These are phyloP conservation scores for Tichodroma muraria DNA, from an alignment of 2,113 vertebrate species.

Conservation along the genomic window DNA sequence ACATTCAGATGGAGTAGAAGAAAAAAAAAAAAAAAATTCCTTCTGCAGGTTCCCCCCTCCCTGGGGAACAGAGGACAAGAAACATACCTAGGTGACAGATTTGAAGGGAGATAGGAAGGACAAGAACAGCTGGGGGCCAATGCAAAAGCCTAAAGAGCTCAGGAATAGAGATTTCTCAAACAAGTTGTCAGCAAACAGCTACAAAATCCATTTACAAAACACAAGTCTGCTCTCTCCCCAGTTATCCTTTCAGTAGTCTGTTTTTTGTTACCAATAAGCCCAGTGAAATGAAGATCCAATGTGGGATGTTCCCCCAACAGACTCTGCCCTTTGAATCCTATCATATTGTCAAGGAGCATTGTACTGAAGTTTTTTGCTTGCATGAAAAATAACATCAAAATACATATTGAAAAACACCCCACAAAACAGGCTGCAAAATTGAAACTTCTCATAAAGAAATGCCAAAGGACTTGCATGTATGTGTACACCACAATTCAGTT, in stretches of 20 bases:
- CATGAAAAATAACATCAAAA: background rate
- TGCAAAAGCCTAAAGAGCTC: background rate
- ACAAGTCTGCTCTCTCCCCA: background rate
- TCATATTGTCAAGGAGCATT: accelerated
- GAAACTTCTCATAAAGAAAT: background rate
- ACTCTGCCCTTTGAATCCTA: background rate
- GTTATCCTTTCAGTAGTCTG: background rate
- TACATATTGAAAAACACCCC: background rate
- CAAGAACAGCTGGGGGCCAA: background rate
- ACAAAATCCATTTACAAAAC: background rate
- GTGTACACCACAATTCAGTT: background rate
- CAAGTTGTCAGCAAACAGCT: background rate
- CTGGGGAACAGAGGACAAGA: background rate
- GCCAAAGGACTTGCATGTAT: background rate
- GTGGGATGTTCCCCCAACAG: background rate
- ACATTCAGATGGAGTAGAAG: background rate
- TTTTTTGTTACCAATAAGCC: background rate
- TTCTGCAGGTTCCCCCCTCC: background rate
- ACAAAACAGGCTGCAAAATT: background rate
- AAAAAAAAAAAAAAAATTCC: background rate
- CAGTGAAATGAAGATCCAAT: background rate
- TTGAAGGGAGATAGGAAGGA: background rate
- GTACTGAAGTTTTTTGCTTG: background rate
- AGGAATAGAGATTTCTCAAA: background rate
- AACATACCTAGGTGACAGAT: background rate